Evolutionary conservation across 2,797 vertebrate species (phyloP).

Genomic region (Pantherophis vulpinus): DNA sequence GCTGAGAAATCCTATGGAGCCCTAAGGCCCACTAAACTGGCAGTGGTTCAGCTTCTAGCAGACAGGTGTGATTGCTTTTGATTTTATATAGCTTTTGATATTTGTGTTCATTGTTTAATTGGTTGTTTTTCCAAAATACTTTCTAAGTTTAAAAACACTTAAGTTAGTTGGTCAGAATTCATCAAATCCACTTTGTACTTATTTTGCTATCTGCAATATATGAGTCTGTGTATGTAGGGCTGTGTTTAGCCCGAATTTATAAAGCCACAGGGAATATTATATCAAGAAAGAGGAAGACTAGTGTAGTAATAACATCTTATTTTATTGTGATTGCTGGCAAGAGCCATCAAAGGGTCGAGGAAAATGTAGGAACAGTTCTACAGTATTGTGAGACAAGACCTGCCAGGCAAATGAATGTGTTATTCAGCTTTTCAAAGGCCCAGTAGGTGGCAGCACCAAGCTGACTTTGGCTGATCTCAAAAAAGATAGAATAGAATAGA

Average conservation of each 20-base stretch:
- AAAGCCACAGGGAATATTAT: neutral
- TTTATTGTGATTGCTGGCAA: neutral
- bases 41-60: slow-evolving; percentile 66
- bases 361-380: neutral
- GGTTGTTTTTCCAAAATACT: slow-evolving; percentile 42
- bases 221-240: neutral
- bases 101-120: slow-evolving; percentile 57
- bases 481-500: neutral
- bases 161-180: neutral
- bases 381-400: neutral
- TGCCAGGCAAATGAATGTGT: neutral
- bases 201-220: neutral
- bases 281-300: neutral
- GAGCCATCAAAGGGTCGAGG: neutral
- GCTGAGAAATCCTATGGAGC: slow-evolving; percentile 68
- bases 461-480: neutral
- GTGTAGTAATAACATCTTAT: slow-evolving; percentile 6
- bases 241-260: neutral
- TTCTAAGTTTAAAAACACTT: slow-evolving; percentile 33
- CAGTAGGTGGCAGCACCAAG: neutral
- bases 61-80: slow-evolving; percentile 57
- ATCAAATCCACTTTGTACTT: neutral
- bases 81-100: slow-evolving; percentile 50
- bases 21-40: slow-evolving; percentile 68
- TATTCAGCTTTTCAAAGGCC: neutral